phyloP scores from a whole-genome alignment of 2,113 vertebrate species.

The Arenaria interpres region DNA sequence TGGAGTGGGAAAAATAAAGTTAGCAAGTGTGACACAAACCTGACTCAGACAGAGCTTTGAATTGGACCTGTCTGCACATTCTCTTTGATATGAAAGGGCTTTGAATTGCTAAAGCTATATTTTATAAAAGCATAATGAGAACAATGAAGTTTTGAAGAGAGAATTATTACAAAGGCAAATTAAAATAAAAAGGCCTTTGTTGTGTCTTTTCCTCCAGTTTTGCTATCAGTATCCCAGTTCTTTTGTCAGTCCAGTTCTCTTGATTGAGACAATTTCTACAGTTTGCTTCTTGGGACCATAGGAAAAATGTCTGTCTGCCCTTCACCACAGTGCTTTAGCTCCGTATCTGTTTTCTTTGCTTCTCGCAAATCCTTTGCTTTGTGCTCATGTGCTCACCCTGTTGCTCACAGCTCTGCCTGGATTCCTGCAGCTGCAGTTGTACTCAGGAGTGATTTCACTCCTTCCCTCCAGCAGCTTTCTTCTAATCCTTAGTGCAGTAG shows the following conservation, averaged over 20 bases:
- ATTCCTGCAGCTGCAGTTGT: not conserved
- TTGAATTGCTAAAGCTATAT: not conserved
- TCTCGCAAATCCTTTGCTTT: not conserved
- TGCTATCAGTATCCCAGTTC: not conserved
- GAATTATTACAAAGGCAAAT: not conserved
- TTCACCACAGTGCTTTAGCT: not conserved
- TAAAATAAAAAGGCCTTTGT: not conserved
- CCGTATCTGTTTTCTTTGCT: not conserved
- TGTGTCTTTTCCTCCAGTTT: not conserved
- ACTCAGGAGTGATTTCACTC: not conserved
- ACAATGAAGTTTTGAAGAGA: not conserved
- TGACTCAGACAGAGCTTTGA: not conserved
- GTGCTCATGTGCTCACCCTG: rapidly evolving
- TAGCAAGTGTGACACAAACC: not conserved
- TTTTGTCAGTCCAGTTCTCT: not conserved
- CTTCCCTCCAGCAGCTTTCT: not conserved
- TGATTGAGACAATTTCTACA: not conserved
- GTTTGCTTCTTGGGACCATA: not conserved
- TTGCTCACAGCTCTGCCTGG: not conserved
- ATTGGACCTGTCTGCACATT: not conserved
- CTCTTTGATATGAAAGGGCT: not conserved
- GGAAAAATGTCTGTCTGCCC: not conserved
- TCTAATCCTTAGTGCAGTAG: not conserved
- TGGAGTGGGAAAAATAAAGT: not conserved
- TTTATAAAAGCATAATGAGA: not conserved